Evolutionary conservation across 2,888 invertebrate species (phyloP), one percentile per base, ranked within the genome.

Genomic region (Carabus problematicus): DNA sequence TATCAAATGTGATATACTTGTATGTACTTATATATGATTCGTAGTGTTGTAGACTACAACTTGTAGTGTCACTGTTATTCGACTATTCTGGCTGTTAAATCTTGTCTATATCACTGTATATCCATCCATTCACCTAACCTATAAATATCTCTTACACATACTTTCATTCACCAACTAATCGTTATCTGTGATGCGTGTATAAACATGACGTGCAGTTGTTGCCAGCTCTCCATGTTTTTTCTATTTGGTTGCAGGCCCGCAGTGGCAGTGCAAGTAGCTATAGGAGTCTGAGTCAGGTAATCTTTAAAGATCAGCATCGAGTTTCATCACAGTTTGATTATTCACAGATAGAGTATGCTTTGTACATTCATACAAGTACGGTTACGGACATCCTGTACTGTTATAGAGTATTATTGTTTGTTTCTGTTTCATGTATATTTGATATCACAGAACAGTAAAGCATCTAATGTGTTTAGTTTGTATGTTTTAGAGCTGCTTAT

Each of bases 281-380:
- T 91, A 91, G 92, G 90, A 92, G 92, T 88, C 88, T 91, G 82
- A 92, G 91, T 87, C 92, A 92, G 92, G 92, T 92, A 91, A 84
- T 80, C 16, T 8, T 56, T 52, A 19, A 63, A 29, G 16, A 63
- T 40, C 29, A 12, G 39, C 63, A 63, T 49, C n/a, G 18, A 55
- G 42, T 41, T 52, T 55, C 12, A 16, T 11, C 40, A 19, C 40
- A 19, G n/a, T 39, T 39, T 39, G 7, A 18, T 56, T 45, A 45
- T 45, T 19, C 14, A 39, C 40, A 56, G 18, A 39, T 56, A 39
- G 29, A 56, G 52, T 42, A 12, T 54, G 63, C 39, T 41, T 56
- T 16, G 19, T 29, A 54, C 63, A 58, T 47, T 66, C 49, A 59
- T 59, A 66, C 66, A 66, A 58, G 45, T 66, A 66, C 59, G 66